Base-by-base conservation (phyloP, 2,113 vertebrate species). In the Pluvialis apricaria region DNA sequence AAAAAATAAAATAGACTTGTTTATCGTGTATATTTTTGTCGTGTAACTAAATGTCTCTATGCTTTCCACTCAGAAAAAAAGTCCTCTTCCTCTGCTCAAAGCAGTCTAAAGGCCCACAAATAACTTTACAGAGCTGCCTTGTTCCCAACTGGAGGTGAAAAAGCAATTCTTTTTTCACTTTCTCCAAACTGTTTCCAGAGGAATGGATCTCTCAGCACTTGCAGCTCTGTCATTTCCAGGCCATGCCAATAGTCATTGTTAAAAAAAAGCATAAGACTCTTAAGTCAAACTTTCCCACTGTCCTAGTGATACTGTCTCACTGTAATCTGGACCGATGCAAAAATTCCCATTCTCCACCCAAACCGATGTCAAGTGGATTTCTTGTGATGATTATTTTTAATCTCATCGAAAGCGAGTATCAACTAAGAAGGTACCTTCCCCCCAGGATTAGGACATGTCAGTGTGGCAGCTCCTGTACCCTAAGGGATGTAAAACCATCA, bases 41-140 rank as follows among this genome's bases (percentile, higher is more conserved):
- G 52, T 95, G 93, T 97, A 97, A 97, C 96, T 97, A 97, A 96
- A 97, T 93, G 75, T 96, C 87, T 96, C 83, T 95, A 26, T 36
- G 57, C 78, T 68, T 97, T 95, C 88, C 34, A 70, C 73, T 65
- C 79, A 76, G 88, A 92, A 96, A 83, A 71, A 57, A 96, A 88
- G 76, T 88, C 72, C 25, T 86, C 28, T 86, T 91, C 60, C 64
- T 62, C 38, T 79, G 61, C 81, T 85, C 49, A 69, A 55, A 87
- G 55, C 77, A 82, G 49, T 88, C 81, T 80, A 72, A 92, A 94
- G 58, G 36, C 54, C 79, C 88, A 85, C 89, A 92, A 70, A 95
- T 91, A 94, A 73, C 38, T 69, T 79, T 65, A 72, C 26, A 88
- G 36, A 79, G 13, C 22, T 89, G 24, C 13, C 42, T 89, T 77